Base-by-base conservation (phyloP, 2,888 invertebrate species). In the Dastarcus helophoroides region DNA sequence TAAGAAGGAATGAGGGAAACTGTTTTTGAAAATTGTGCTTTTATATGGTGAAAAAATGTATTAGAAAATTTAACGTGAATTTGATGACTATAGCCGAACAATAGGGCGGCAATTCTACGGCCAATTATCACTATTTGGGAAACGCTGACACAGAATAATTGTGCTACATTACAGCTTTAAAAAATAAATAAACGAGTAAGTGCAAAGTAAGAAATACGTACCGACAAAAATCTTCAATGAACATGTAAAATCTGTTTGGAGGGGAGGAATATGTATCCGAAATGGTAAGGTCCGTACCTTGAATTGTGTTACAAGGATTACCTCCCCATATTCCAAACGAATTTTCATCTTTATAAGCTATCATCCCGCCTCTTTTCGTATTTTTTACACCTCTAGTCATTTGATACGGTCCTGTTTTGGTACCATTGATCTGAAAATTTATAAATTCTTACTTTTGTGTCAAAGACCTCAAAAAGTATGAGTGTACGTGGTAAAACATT, bases 401-500 rank as follows among this genome's bases (percentile, higher is more conserved):
- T 23, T 6, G 6, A 10, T 7, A 8, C 7, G 24, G 24, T 23
- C 24, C 24, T 23, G 9, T 6, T 5, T 5, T 5, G 6, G 24
- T 23, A 23, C 6, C 9, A 23, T 23, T 23, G 7, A 7, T 5
- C 24, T 23, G 11, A 5, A 17, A 17, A 17, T 6, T 8, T 5
- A 23, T 8, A 23, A 8, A 23, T 9, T 6, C 8, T 26, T 24
- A 8, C 9, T 10, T n/a, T 24, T 24, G 6, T 10, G 10, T 13
- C 7, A 13, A n/a, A 17, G 19, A 17, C 6, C n/a, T 17, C 19
- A 7, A 7, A 17, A 6, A 17, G 6, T 17, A 6, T 7, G 19
- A 16, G 60, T 69, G 57, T 56, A 72, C 72, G 41, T 70, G 66
- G 24, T 58, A 54, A 43, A 72, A 68, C 62, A 71, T 63, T 0